Conservation (phyloP, 2,888 invertebrate species). For the Onchidella celtica region DNA sequence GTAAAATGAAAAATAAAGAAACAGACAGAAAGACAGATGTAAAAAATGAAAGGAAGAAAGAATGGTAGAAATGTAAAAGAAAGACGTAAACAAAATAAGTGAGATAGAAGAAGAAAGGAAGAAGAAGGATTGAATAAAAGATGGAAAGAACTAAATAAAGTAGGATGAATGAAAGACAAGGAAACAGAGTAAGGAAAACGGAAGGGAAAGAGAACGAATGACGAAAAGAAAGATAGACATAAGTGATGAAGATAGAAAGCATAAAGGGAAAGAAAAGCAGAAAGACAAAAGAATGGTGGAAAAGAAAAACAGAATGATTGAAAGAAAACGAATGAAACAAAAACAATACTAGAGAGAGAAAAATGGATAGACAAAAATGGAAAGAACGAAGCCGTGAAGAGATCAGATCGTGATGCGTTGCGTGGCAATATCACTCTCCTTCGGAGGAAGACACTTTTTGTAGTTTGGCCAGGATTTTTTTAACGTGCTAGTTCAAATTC, state of each 20-base stretch:
- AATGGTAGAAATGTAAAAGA: neutral
- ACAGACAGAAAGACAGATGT: neutral
- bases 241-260: neutral
- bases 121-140: neutral
- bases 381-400: slow-evolving; percentile 7
- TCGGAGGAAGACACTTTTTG: too few relatives aligned
- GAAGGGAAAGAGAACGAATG: neutral
- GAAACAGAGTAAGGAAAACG: neutral
- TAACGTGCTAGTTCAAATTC: neutral
- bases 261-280: neutral
- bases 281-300: neutral
- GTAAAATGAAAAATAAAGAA: neutral
- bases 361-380: neutral
- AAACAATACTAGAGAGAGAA: neutral
- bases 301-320: neutral
- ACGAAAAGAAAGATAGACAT: neutral
- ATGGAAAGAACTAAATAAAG: slow-evolving; percentile 3
- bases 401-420: too few relatives aligned
- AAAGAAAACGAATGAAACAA: neutral
- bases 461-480: too few relatives aligned
- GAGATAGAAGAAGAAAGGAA: neutral
- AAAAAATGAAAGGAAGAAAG: neutral
- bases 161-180: neutral
- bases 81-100: neutral
- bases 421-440: too few relatives aligned